Evolutionary conservation across 2,888 invertebrate genomes (phyloP).

Genomic region (Papilio demoleus): DNA sequence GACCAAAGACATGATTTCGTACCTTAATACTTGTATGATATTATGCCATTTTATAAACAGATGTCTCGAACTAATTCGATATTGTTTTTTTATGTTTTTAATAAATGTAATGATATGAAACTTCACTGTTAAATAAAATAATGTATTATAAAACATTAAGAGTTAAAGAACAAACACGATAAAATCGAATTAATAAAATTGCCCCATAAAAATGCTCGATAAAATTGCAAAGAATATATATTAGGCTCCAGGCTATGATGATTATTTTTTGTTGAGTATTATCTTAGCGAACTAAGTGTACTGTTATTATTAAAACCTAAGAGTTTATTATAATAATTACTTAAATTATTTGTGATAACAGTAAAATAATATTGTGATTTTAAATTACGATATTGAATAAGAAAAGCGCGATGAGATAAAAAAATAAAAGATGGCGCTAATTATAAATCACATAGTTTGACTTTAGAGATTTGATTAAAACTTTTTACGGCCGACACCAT

Average conservation of each 20-base stretch:
- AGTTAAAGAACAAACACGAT: no score
- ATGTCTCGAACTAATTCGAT: slow-evolving; percentile 16
- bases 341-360: slow-evolving; percentile 33
- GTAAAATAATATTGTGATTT: not conserved
- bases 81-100: not conserved
- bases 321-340: slow-evolving; percentile 12
- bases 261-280: no score
- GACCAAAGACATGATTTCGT: slow-evolving; percentile 4
- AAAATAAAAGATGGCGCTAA: slow-evolving; percentile 3
- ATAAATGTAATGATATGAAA: not conserved
- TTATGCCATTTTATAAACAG: not conserved
- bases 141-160: not conserved
- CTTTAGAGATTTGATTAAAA: no score
- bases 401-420: slow-evolving; percentile 1
- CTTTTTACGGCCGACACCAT: no score
- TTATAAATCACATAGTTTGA: not conserved
- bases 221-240: no score
- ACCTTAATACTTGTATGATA: not conserved
- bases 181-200: not conserved
- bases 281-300: no score
- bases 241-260: no score
- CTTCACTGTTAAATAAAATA: not conserved
- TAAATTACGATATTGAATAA: slow-evolving; percentile 4
- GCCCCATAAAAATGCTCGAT: not conserved
- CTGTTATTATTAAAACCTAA: not conserved